A percentile compares a stretch with the other conserved stretches of the same genome.
Conservation (phyloP, 1,140 invertebrate genomes). For the Neoseiulus cucumeris region DNA sequence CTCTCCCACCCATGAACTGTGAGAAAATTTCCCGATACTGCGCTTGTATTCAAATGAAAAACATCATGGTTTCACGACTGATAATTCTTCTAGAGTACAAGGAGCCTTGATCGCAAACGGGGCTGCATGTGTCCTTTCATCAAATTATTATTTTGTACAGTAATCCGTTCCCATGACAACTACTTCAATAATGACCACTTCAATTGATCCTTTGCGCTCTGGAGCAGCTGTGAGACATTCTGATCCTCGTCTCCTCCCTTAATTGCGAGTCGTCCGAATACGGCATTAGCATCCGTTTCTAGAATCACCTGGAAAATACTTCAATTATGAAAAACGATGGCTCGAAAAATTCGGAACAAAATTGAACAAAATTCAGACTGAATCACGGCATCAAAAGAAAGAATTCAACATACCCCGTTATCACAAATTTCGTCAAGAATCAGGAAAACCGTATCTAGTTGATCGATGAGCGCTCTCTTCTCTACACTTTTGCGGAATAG, state of each 20-base stretch:
- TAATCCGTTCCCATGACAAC: too few species aligned
- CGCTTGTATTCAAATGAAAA: too few species aligned
- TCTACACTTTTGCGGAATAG: slow-evolving; percentile 6
- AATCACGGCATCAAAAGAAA: not conserved
- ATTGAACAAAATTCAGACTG: not conserved
- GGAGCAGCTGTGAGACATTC: slow-evolving; percentile 1
- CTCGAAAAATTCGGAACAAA: not conserved
- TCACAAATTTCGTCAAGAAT: slow-evolving; percentile 5
- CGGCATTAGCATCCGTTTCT: not conserved
- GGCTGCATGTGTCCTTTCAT: too few species aligned
- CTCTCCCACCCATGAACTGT: too few species aligned
- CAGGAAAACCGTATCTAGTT: not conserved
- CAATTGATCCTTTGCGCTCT: not conserved
- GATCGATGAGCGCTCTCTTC: slow-evolving; percentile 7
- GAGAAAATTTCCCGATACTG: too few species aligned
- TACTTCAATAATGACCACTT: slow-evolving; percentile 4
- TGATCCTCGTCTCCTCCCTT: not conserved
- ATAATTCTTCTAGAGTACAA: too few species aligned
- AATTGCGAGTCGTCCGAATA: not conserved
- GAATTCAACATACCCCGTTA: not conserved
- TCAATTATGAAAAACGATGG: not conserved
- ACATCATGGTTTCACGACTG: too few species aligned
- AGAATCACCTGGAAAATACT: not conserved
- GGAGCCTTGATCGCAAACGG: too few species aligned
- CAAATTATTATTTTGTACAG: too few species aligned